A percentile compares a stretch with the other conserved stretches of the same genome.
phyloP scores from a whole-genome alignment of 2,888 invertebrate genomes.

The Cephus spinipes region DNA sequence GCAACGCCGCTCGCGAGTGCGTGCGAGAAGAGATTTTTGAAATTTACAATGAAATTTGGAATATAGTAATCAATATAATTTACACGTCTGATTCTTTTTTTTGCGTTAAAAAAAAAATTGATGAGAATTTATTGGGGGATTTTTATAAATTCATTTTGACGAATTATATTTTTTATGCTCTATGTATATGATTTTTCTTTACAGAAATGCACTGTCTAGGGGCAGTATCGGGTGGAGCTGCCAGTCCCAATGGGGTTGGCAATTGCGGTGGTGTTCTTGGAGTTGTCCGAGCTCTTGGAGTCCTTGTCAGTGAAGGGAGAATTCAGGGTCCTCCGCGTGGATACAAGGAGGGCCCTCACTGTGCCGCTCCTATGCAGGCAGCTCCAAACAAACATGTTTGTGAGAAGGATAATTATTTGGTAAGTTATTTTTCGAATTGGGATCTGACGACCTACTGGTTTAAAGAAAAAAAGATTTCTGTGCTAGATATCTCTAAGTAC shows the following conservation, averaged over 20 bases:
- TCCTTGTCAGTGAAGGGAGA: slow-evolving; percentile 64
- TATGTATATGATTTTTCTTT: slow-evolving; percentile 25
- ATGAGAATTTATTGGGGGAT: background rate
- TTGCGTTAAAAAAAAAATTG: background rate
- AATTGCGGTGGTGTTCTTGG: slow-evolving; percentile 57
- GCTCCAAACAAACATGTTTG: slow-evolving; percentile 68
- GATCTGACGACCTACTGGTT: background rate
- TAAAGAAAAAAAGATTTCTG: background rate
- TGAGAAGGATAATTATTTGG: slow-evolving; percentile 69
- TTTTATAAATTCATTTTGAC: background rate
- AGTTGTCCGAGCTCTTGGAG: slow-evolving; percentile 64
- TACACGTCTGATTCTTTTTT: background rate
- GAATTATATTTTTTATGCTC: background rate
- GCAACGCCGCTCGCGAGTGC: background rate
- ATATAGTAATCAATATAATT: no score
- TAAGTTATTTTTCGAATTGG: slow-evolving; percentile 47
- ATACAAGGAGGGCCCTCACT: slow-evolving; percentile 79
- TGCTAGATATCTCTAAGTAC: background rate
- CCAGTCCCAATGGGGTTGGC: slow-evolving; percentile 36
- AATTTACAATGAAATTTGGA: background rate
- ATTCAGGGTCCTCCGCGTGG: slow-evolving; percentile 69
- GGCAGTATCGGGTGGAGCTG: slow-evolving; percentile 55
- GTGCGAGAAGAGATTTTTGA: background rate
- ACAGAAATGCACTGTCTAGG: slow-evolving; percentile 65
- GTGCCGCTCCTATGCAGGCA: slow-evolving; percentile 66